Evolutionary conservation across 2,797 vertebrate genomes (phyloP).

Genomic region (Coregonus suidteri): DNA sequence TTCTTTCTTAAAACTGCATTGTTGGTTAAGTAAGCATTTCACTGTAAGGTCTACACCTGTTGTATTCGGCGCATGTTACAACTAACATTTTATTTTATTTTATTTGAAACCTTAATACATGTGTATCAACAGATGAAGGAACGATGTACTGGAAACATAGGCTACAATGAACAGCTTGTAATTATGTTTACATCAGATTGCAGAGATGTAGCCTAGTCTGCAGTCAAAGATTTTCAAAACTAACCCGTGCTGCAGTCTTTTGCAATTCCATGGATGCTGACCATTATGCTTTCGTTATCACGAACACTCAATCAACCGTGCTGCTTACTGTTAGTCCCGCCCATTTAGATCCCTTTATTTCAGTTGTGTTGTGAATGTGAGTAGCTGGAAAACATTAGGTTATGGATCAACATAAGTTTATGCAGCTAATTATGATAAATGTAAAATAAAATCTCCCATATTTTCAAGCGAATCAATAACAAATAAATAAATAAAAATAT

Average conservation of each 20-base stretch:
- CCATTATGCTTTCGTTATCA: conserved; percentile 58
- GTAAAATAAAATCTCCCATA: background rate
- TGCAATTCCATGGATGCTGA: conserved; percentile 1
- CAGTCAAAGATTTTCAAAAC: no score
- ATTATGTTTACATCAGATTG: background rate
- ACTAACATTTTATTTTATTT: no score
- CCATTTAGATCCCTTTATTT: conserved; percentile 1
- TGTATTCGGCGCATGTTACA: no score
- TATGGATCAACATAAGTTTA: background rate
- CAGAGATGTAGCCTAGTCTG: background rate
- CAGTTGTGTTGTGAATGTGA: no score
- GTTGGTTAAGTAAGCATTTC: no score
- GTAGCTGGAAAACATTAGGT: background rate
- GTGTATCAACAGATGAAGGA: background rate
- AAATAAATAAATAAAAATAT: background rate
- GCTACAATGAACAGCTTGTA: background rate
- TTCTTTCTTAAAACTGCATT: no score
- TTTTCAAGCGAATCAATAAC: background rate
- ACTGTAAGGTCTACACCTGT: no score
- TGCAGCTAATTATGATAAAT: background rate
- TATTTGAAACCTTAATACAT: background rate
- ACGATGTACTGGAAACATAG: no score
- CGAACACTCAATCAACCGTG: conserved; percentile 35
- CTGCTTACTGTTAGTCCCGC: conserved; percentile 47
- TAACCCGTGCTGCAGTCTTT: background rate